Evolutionary conservation across 2,113 vertebrate species (phyloP).

Genomic region (Carlito syrichta): DNA sequence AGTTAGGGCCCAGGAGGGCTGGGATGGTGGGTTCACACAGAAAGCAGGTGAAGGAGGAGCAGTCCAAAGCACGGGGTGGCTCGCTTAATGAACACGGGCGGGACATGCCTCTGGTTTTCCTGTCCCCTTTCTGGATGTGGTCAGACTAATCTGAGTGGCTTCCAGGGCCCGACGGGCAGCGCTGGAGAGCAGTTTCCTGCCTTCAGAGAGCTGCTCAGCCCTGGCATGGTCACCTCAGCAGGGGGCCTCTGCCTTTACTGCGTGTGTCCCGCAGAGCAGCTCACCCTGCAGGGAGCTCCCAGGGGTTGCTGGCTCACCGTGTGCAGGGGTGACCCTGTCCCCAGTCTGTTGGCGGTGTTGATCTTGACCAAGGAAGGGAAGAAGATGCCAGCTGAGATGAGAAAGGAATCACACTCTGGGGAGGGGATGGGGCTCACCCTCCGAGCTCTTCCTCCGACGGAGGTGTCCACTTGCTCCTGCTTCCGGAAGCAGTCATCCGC

Average conservation of each 20-base stretch:
- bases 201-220: fast-evolving
- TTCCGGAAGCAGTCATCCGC: no score
- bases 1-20: not conserved
- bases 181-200: not conserved
- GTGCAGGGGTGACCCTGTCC: not conserved
- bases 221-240: not conserved
- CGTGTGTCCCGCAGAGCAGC: no score
- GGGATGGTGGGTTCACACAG: not conserved
- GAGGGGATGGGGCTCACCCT: no score
- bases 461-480: fast-evolving
- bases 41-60: not conserved
- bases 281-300: fast-evolving
- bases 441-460: not conserved
- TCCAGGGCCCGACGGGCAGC: not conserved
- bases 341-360: not conserved
- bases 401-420: no score
- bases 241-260: not conserved
- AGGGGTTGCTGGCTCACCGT: fast-evolving
- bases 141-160: not conserved
- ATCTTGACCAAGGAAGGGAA: no score
- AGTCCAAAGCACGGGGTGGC: fast-evolving
- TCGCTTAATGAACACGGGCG: no score
- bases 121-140: not conserved
- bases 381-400: not conserved
- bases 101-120: not conserved